Conservation (phyloP, 2,888 invertebrate genomes). For the Clusia tigrina region DNA sequence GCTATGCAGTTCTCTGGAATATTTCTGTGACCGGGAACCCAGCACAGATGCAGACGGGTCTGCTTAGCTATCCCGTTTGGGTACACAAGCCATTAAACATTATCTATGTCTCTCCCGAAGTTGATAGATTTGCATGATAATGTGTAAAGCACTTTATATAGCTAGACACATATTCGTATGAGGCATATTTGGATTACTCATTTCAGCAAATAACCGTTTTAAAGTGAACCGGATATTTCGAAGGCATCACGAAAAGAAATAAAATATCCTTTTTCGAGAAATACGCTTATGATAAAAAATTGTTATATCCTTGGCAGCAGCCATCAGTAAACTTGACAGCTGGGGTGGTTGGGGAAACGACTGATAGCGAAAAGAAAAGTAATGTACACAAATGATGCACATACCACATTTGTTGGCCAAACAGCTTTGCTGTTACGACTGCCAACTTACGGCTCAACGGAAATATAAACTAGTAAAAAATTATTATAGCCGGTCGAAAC, state of each 20-base stretch:
- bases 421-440: constrained; percentile 40
- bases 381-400: constrained; percentile 37
- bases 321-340: constrained; percentile 58
- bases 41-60: too few species aligned
- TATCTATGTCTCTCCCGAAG: too few species aligned
- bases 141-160: too few species aligned
- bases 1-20: too few species aligned
- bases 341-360: constrained; percentile 48
- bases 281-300: constrained; percentile 55
- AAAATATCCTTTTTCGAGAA: constrained; percentile 36
- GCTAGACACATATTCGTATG: neutral
- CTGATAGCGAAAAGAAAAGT: constrained; percentile 41
- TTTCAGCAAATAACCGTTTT: constrained; percentile 2
- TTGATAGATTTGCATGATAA: too few species aligned
- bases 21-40: too few species aligned
- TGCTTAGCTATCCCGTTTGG: too few species aligned
- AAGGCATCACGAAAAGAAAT: neutral
- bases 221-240: neutral
- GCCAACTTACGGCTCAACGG: constrained; percentile 53
- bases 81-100: too few species aligned
- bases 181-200: neutral
- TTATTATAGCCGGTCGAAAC: too few species aligned
- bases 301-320: constrained; percentile 55
- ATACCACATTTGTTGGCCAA: constrained; percentile 35
- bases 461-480: too few species aligned